Conservation (phyloP, 2,888 invertebrate genomes). For the Oeneis ivallda region DNA sequence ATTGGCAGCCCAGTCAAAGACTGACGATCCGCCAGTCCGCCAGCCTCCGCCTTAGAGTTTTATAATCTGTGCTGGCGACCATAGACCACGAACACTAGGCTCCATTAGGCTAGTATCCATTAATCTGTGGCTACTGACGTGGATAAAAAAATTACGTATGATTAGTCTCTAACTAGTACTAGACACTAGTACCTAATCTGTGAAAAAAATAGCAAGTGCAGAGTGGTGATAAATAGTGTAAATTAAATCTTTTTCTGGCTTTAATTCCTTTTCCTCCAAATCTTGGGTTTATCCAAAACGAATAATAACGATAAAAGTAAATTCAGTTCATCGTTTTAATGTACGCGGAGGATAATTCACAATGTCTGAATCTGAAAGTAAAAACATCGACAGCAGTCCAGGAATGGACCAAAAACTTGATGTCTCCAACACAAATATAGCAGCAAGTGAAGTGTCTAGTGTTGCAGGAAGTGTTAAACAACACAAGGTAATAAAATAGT, state of each 20-base stretch:
- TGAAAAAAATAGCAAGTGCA: conserved; percentile 47
- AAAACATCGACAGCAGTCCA: conserved; percentile 64
- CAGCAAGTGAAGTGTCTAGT: conserved; percentile 64
- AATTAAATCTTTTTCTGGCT: conserved; percentile 12
- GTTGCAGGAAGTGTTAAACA: conserved; percentile 65
- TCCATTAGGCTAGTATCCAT: too few relatives aligned
- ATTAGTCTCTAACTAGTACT: too few relatives aligned
- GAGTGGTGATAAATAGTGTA: conserved; percentile 62
- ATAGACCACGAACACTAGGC: too few relatives aligned
- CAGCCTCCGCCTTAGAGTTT: too few relatives aligned
- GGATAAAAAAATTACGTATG: too few relatives aligned
- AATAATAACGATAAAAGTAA: background rate
- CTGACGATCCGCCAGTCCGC: too few relatives aligned
- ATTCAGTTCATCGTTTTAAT: conserved; percentile 51
- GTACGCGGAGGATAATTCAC: conserved; percentile 61
- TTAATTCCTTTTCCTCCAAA: conserved; percentile 15
- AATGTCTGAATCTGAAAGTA: conserved; percentile 76
- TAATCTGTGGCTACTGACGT: too few relatives aligned
- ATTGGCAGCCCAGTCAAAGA: too few relatives aligned
- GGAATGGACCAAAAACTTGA: conserved; percentile 59
- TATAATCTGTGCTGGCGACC: too few relatives aligned
- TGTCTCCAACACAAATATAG: conserved; percentile 61
- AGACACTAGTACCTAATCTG: too few relatives aligned
- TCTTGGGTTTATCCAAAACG: background rate
- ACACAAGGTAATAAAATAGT: conserved; percentile 56